Percentiles rank a stretch among this genome's conserved stretches.
These are phyloP conservation scores for Arothron firmamentum DNA, from an alignment of 2,113 vertebrate species.

Conservation along the genomic window DNA sequence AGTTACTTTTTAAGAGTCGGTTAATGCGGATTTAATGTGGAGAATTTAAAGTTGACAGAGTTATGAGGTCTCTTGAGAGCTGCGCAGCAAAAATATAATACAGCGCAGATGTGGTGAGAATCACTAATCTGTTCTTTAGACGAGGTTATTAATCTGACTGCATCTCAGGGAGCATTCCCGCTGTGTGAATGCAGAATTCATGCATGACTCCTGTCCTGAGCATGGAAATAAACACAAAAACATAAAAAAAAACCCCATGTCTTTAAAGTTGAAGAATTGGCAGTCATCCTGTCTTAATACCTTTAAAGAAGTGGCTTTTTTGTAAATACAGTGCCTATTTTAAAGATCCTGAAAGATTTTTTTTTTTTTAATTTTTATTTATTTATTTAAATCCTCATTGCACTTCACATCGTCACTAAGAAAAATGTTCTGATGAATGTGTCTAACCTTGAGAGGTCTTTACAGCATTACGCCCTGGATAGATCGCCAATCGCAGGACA, in stretches of 20 bases:
- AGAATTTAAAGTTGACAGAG: slow-evolving; percentile 1
- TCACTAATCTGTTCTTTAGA: slow-evolving; percentile 20
- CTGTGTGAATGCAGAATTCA: neutral
- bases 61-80: neutral
- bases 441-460: too few relatives aligned
- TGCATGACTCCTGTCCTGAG: slow-evolving; percentile 1
- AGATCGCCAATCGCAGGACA: too few relatives aligned
- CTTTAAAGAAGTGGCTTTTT: too few relatives aligned
- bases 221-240: slow-evolving; percentile 5
- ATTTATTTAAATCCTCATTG: too few relatives aligned
- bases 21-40: neutral
- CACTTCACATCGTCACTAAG: too few relatives aligned
- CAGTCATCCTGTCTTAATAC: neutral
- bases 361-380: too few relatives aligned
- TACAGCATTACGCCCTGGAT: too few relatives aligned
- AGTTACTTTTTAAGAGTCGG: neutral
- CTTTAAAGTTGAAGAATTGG: neutral
- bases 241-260: neutral
- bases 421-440: too few relatives aligned
- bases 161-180: neutral
- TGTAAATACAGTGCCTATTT: neutral
- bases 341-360: too few relatives aligned
- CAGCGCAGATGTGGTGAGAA: slow-evolving; percentile 4
- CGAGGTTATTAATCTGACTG: slow-evolving; percentile 8
- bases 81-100: neutral